Base-by-base conservation (phyloP, 2,888 invertebrate species). In the Oscheius sp. region DNA sequence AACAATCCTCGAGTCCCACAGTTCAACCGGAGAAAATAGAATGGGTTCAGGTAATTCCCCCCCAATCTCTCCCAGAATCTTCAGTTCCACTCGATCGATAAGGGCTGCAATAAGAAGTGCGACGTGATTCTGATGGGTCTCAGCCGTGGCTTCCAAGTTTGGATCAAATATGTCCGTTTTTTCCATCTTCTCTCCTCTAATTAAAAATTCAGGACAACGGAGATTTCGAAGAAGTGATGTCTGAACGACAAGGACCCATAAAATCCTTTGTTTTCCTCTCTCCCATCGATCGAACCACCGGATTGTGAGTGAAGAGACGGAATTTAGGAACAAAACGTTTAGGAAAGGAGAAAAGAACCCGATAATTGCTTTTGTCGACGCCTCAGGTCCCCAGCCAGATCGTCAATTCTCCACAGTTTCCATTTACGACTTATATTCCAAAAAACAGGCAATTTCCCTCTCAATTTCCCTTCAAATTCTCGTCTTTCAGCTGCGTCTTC, bases 181-280 rank as follows among this genome's bases (percentile, higher is more conserved):
- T 1, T 8, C 37, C 17, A 61, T 3, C 15, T 48, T n/a, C 23
- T 53, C n/a, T 27, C n/a, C n/a, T n/a, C 15, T 55, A 5, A 17
- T 3, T 10, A 17, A 20, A 23, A 20, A 29, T 48, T 27, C 88
- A 93, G 91, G 92, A 93, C 8, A 92, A 91, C 81, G 96, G 96
- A 25, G 96, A 96, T 87, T 96, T 96, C 1, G 92, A 93, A 72
- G 96, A 96, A 88, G 93, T 96, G 29, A 88, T 97, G 71, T 95
- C 96, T 2, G 94, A 95, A 92, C 90, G 95, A 63, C 95, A 96
- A 88, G 95, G 95, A 64, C 91, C 92, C 74, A 93, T 96, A 57
- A 90, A 91, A 71, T 90, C 92, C 66, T 90, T 96, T 76, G 91
- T 93, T 20, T 45, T 61, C 10, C 45, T 61, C 15, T 34, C 20